Evolutionary conservation across 2,113 vertebrate species (phyloP).

Genomic region (Ptilorrhoa leucosticta): DNA sequence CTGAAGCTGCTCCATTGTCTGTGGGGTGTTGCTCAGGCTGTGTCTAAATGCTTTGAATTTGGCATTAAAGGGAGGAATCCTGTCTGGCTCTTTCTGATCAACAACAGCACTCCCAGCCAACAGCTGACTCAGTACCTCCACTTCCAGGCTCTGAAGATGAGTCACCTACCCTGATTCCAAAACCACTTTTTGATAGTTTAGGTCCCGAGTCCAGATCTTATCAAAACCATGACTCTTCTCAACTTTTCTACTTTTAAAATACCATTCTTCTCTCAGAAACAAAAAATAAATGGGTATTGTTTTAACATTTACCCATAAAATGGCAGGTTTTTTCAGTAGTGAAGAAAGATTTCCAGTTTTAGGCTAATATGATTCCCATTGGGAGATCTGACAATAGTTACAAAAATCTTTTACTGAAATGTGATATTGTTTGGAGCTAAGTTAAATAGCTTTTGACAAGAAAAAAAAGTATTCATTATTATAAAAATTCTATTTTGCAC

Average conservation of each 20-base stretch:
- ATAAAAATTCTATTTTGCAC: not conserved
- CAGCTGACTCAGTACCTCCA: not conserved
- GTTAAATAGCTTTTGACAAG: not conserved
- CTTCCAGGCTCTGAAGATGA: not conserved
- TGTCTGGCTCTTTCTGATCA: not conserved
- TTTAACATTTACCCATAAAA: not conserved
- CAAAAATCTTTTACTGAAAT: not conserved
- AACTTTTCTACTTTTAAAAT: not conserved
- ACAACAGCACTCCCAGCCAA: not conserved
- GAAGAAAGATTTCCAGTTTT: not conserved
- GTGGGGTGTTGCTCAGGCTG: not conserved
- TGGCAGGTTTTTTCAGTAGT: not conserved
- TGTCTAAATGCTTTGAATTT: not conserved
- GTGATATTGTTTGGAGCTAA: not conserved
- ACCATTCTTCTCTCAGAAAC: not conserved
- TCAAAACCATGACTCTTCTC: not conserved
- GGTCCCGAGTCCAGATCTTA: not conserved
- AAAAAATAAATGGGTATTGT: not conserved
- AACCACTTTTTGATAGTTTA: not conserved
- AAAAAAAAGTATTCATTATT: not conserved
- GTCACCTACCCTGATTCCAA: not conserved
- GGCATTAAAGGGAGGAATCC: not conserved
- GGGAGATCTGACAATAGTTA: not conserved
- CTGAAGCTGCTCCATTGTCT: not conserved
- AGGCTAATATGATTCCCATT: not conserved